Evolutionary conservation across 2,888 invertebrate species (phyloP).

Genomic region (Ophion costatus): DNA sequence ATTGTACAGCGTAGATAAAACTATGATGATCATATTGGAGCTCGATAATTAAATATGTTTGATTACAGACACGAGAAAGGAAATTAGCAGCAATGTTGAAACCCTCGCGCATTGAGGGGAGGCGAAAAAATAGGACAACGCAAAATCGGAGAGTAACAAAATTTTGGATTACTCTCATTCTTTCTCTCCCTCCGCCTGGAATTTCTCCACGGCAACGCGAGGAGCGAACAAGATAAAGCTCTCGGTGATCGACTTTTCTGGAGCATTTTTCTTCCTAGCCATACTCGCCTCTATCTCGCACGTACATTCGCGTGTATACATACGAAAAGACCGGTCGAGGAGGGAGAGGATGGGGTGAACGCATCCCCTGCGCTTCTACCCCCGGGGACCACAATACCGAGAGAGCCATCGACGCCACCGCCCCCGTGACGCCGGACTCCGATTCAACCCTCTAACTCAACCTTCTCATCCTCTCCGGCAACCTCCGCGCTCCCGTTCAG

Average conservation of each 20-base stretch:
- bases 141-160: constrained; percentile 7
- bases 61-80: neutral
- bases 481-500: neutral
- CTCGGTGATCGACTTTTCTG: constrained; percentile 58
- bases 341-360: constrained; percentile 10
- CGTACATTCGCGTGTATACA: constrained; percentile 37
- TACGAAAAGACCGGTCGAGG: neutral
- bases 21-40: neutral
- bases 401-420: constrained; percentile 59
- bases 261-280: constrained; percentile 55
- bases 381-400: constrained; percentile 9
- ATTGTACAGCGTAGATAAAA: constrained; percentile 12
- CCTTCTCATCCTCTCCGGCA: constrained; percentile 15
- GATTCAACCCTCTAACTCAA: constrained; percentile 37
- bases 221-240: constrained; percentile 48
- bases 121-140: constrained; percentile 11
- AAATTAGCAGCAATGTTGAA: neutral
- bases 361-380: constrained; percentile 21
- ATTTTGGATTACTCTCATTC: neutral
- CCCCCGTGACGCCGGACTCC: constrained; percentile 58
- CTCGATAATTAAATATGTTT: neutral
- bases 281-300: constrained; percentile 24
- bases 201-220: constrained; percentile 16
- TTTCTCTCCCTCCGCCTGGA: neutral
- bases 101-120: neutral